Evolutionary conservation across 1,140 invertebrate genomes (phyloP), one percentile per base, ranked within the genome.

Genomic region (Diachasmimorpha longicaudata): DNA sequence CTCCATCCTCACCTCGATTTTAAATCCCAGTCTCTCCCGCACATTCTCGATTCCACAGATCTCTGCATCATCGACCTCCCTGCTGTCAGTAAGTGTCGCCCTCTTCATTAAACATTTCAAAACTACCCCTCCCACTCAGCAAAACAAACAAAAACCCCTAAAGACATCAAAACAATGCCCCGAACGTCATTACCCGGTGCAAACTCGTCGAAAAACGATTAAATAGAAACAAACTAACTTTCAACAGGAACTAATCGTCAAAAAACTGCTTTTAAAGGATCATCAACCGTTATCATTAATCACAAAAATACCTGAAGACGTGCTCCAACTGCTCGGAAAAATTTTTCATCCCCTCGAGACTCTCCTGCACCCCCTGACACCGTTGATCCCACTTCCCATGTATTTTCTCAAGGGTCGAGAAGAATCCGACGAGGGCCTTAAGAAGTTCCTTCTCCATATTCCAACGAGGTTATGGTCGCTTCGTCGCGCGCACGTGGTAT

Each of bases 1-100:
- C 42, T 86, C 80, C 11, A 87, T 81, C 4, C 80, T 79, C 31
- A 78, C 77, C 6, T 78, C 72, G 14, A 87, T 85, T 78, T 85
- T 85, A 19, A 82, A 83, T 21, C 82, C 79, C 9, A 86, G 77
- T 79, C 75, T 83, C 21, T 84, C 82, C 0, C 79, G 72, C 8
- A 81, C 11, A 0, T 77, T 77, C 0, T 79, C 70, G 1, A 82
- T 36, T 52, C 81, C 66, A 37, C 75, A 84, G 70, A 87, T 77
- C 31, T 85, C 81, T 58, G 78, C 74, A 63, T 85, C 78, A 72
- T 82, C 77, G 66, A 79, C 76, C 8, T 84, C 79, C 9, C 71
- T n/a, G 10, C 87, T 88, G 80, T 36, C 84, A 83, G 13, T 77
- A 80, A 78, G 36, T 52, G 76, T 74, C 48, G 76, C 78, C 31